Evolutionary conservation across 1,140 invertebrate genomes (phyloP).

Genomic region (Trachelipus rathkii): DNA sequence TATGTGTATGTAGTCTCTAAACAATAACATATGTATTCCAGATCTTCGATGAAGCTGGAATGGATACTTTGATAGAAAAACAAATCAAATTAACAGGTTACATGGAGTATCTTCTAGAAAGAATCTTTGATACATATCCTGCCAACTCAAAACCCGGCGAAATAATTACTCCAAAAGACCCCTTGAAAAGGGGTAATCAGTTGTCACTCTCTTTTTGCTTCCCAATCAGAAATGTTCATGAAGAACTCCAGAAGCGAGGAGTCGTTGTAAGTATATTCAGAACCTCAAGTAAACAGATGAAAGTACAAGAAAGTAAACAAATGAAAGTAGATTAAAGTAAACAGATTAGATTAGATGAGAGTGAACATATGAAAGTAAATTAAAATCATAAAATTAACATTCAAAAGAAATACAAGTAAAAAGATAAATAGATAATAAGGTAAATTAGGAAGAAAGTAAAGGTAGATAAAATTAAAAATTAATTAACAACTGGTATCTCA

Average conservation of each 20-base stretch:
- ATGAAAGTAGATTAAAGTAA: too few species aligned
- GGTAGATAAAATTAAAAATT: too few species aligned
- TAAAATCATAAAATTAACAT: too few species aligned
- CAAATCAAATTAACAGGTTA: constrained; percentile 59
- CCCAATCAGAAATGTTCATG: constrained; percentile 52
- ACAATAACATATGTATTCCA: constrained; percentile 38
- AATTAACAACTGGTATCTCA: too few species aligned
- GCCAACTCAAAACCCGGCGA: constrained; percentile 46
- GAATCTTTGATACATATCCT: constrained; percentile 18
- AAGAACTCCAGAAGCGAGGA: constrained; percentile 54
- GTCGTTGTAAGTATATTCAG: constrained; percentile 54
- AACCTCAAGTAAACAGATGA: too few species aligned
- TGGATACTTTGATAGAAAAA: constrained; percentile 54
- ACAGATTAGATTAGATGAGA: too few species aligned
- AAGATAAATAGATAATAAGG: too few species aligned
- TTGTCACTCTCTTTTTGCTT: constrained; percentile 55
- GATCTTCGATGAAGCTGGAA: constrained; percentile 56
- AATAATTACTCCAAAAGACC: constrained; percentile 57
- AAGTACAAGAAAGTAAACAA: too few species aligned
- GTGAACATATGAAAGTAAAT: too few species aligned
- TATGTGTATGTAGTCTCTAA: neutral
- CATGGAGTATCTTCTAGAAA: constrained; percentile 53
- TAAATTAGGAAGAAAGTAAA: too few species aligned
- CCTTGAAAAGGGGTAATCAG: constrained; percentile 56
- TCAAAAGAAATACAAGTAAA: too few species aligned